A percentile compares a stretch with the other conserved stretches of the same genome.
Conservation (phyloP, 2,888 invertebrate species). For the Rotaria socialis region DNA sequence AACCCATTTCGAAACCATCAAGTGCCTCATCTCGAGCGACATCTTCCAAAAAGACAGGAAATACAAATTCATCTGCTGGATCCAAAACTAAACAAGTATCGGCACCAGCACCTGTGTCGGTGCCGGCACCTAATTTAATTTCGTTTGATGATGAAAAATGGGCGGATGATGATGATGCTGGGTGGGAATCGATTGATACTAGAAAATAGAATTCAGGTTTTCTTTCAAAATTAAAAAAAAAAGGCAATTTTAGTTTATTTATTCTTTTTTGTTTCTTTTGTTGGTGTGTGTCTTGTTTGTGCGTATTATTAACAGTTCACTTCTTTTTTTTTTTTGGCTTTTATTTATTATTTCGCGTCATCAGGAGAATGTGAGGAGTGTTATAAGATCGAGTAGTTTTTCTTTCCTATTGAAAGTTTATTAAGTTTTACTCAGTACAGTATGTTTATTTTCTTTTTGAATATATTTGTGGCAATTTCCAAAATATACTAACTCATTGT, state of each 20-base stretch:
- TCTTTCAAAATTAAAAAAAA: background rate
- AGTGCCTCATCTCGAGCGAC: slow-evolving; percentile 51
- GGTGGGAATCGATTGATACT: slow-evolving; percentile 54
- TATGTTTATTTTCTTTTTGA: background rate
- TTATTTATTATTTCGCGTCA: background rate
- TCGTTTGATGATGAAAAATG: slow-evolving; percentile 55
- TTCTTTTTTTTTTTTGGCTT: background rate
- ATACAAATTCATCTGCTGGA: slow-evolving; percentile 51
- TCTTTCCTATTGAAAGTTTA: background rate
- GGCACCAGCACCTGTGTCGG: slow-evolving; percentile 37
- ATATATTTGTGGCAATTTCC: background rate
- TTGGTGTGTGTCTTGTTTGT: slow-evolving; percentile 10
- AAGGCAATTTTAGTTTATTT: slow-evolving; percentile 21
- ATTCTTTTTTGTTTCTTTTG: background rate
- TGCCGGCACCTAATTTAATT: slow-evolving; percentile 52
- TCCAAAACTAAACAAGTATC: slow-evolving; percentile 46
- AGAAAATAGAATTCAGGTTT: slow-evolving; percentile 48
- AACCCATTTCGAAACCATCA: slow-evolving; percentile 51
- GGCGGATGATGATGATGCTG: slow-evolving; percentile 53
- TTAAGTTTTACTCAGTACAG: background rate
- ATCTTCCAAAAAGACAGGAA: slow-evolving; percentile 51
- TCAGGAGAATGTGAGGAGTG: background rate
- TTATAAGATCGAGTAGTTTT: background rate
- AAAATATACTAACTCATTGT: background rate
- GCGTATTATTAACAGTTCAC: background rate